A percentile compares a stretch with the other conserved stretches of the same genome.
These are phyloP conservation scores for Drosophila sordidula DNA, from an alignment of 2,888 invertebrate species.

Conservation along the genomic window DNA sequence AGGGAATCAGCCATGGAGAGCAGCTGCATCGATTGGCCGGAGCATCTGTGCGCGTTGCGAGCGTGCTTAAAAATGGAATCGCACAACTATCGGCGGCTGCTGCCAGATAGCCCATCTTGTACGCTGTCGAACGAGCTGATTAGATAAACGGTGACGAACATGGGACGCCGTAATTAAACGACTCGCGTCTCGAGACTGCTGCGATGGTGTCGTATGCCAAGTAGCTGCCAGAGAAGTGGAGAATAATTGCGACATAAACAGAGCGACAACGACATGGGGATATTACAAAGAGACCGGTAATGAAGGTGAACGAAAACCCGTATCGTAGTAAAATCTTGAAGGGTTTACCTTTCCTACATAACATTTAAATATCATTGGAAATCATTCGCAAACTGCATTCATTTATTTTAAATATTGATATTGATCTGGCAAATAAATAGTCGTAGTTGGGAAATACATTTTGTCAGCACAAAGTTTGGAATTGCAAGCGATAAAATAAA, in stretches of 20 bases:
- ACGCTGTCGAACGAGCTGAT: conserved; percentile 23
- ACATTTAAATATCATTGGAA: conserved; percentile 3
- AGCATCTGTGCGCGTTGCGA: conserved; percentile 46
- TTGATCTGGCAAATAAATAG: conserved; percentile 2
- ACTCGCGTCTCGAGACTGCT: conserved; percentile 16
- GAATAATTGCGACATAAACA: conserved; percentile 26
- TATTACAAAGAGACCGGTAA: neutral
- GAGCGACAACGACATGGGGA: neutral
- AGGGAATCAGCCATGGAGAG: conserved; percentile 34
- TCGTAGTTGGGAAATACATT: neutral
- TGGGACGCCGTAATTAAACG: conserved; percentile 44
- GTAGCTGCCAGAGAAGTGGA: conserved; percentile 1
- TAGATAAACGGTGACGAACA: conserved; percentile 43
- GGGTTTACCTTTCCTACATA: neutral
- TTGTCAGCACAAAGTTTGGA: conserved; percentile 8
- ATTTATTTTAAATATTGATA: conserved; percentile 12
- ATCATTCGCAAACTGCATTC: neutral
- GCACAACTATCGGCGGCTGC: conserved; percentile 13
- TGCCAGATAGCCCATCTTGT: conserved; percentile 34
- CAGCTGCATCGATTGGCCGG: conserved; percentile 33
- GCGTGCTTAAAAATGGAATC: conserved; percentile 30
- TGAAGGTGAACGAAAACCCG: neutral
- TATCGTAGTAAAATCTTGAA: too few species aligned
- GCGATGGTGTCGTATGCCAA: neutral
- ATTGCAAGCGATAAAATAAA: conserved; percentile 30